Conservation (phyloP, 1,140 invertebrate genomes). For the Oryctes rhinoceros region DNA sequence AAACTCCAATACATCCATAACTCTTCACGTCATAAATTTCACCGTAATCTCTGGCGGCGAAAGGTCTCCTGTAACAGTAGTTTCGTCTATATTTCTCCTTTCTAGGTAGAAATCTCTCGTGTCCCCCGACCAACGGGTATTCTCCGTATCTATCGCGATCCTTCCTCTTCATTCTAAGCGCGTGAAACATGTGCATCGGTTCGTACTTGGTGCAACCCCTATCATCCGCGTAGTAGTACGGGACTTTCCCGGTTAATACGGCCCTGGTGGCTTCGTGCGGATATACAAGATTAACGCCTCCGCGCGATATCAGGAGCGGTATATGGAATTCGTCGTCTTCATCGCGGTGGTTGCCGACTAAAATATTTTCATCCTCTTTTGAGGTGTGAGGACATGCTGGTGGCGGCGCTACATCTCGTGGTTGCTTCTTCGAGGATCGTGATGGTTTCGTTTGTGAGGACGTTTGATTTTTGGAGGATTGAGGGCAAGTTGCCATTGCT, state of each 20-base stretch:
- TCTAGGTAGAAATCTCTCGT: constrained; percentile 49
- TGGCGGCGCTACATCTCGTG: constrained; percentile 40
- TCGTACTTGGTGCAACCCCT: constrained; percentile 78
- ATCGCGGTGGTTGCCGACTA: not conserved
- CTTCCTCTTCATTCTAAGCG: constrained; percentile 69
- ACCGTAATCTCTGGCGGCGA: constrained; percentile 44
- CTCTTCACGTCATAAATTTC: not conserved
- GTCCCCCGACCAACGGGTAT: constrained; percentile 55
- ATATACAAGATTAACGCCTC: constrained; percentile 76
- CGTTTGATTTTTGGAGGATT: constrained; percentile 37
- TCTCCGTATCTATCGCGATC: constrained; percentile 67
- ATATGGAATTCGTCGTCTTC: constrained; percentile 39
- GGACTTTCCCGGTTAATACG: constrained; percentile 77
- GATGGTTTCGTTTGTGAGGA: constrained; percentile 49
- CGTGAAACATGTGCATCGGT: constrained; percentile 76
- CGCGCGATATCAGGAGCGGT: constrained; percentile 74
- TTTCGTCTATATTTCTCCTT: constrained; percentile 45
- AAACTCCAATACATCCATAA: not conserved
- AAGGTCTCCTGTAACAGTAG: constrained; percentile 50
- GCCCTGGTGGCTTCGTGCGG: constrained; percentile 77
- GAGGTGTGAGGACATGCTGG: not conserved
- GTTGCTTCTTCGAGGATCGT: constrained; percentile 41
- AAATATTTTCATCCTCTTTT: not conserved
- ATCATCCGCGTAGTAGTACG: constrained; percentile 80
- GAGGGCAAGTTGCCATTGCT: not conserved